Percentiles rank a stretch among this genome's conserved stretches.
Evolutionary conservation across 2,888 invertebrate genomes (phyloP).

Genomic region (Ectemnius lituratus): DNA sequence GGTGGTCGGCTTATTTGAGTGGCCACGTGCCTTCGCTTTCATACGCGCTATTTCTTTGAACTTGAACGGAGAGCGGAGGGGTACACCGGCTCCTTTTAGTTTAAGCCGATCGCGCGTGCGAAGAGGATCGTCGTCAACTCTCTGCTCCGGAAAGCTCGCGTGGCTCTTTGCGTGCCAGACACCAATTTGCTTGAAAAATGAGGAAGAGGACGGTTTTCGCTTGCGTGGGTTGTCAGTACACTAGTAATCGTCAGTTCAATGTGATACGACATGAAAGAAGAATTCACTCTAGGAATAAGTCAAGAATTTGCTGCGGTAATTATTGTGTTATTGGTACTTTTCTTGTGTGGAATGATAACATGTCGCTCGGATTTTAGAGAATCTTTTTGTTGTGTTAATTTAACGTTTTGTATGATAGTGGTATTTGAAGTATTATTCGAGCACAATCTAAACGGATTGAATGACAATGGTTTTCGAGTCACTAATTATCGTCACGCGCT

Average conservation of each 20-base stretch:
- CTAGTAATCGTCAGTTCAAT: conserved; percentile 59
- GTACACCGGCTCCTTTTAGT: conserved; percentile 22
- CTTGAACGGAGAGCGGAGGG: conserved; percentile 28
- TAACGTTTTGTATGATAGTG: no score
- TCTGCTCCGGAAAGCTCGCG: background rate
- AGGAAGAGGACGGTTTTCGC: conserved; percentile 1
- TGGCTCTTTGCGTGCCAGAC: background rate
- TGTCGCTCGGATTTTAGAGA: no score
- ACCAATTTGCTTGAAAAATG: background rate
- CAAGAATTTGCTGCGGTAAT: conserved; percentile 61
- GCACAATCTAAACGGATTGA: no score
- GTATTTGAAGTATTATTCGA: no score
- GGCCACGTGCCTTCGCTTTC: conserved; percentile 1
- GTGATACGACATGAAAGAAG: conserved; percentile 59
- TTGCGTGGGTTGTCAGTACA: conserved; percentile 59
- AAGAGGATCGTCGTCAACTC: conserved; percentile 22
- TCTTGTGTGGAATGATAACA: background rate
- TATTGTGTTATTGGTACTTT: conserved; percentile 15
- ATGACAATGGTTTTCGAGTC: background rate
- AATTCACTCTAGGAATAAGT: conserved; percentile 55
- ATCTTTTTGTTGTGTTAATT: no score
- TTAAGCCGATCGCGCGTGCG: conserved; percentile 23
- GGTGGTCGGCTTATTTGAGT: conserved; percentile 3
- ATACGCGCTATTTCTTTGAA: conserved; percentile 29
- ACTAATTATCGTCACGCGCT: no score